Base-by-base conservation (phyloP, 2,888 invertebrate species). In the Neria commutata region DNA sequence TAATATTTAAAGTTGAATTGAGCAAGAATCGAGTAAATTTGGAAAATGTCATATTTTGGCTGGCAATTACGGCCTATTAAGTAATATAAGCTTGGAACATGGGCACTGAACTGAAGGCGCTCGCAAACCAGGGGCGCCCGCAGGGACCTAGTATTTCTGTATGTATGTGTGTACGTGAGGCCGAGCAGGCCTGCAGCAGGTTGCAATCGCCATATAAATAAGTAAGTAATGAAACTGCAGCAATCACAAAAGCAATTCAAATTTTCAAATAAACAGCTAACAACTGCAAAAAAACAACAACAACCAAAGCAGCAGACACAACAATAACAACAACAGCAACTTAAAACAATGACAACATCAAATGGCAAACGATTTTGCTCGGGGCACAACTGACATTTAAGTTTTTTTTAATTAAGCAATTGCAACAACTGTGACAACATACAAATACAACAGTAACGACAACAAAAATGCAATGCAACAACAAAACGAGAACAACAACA, bases 401-500 rank as follows among this genome's bases (percentile, higher is more conserved):
- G n/a, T 37, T 4, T n/a, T 37, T 37, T 67, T 66, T 73, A 73
- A 74, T 72, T 72, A 71, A 72, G 73, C 70, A 71, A 72, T 74
- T 69, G 63, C 47, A 46, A 37, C 16, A 45, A 45, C 45, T 29
- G 29, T 11, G 11, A 8, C 11, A 11, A 29, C 6, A 29, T 29
- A 29, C 6, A 11, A 8, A 11, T 8, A 29, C 29, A 29, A 8
- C 6, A 29, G 6, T 11, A 29, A 8, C 29, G 11, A 29, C 29
- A 29, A 29, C 11, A 29, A 45, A 21, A 45, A 11, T 29, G 29
- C 29, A 29, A 8, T 29, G 29, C 6, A 29, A 29, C 11, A 29
- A 29, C 6, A 8, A 11, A 29, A 29, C 29, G 11, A 8, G 11
- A 29, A 8, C 29, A 29, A 8, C 29, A 29, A 29, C 29, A 29